Evolutionary conservation across 92 coral and sea anemone genomes (phyloP), one percentile per base, ranked within the genome.

Genomic region (Parazoanthus atlanticus): DNA sequence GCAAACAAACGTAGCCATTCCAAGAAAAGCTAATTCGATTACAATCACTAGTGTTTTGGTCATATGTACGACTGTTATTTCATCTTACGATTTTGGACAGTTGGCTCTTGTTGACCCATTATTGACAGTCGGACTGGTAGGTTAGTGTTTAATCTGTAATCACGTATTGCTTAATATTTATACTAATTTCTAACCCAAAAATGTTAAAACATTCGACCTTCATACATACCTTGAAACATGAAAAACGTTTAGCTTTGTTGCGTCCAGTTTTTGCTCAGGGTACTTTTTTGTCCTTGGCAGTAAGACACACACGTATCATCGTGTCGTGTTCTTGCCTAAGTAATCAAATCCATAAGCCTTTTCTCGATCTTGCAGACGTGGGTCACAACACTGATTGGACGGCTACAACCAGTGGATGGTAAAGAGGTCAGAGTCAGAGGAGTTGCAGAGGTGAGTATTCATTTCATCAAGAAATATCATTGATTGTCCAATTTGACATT

Each of bases 261-360:
- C n/a, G 65, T 5, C 28, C 3, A 3, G 69, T 61, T 61, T 23
- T 23, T 21, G 69, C 26, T 61, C 28, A 25, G 69, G 21, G 28
- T 1, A 23, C 69, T 21, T 61, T 23, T 61, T 52, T 46, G 43
- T 33, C 25, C 28, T 76, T 43, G 41, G 19, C 23, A 32, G 46
- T 76, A n/a, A 30, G 61, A 58, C 30, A n/a, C 25, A 34, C 28
- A 32, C 25, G 56, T 31, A 91, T 92, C 40, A 81, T 29, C 90
- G 95, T 92, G 81, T 94, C 1, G 69, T 61, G 9, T 61, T 61
- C 69, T 21, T 19, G 9, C 69, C 26, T 23, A 36, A 36, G 38
- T 36, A 5, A 61, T 3, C 69, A 5, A 61, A 2, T 8, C 28
- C 69, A 25, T 61, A 61, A 61, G 69, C 26, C 28, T 19, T 4